These are phyloP conservation scores for Oreochromis spilurus DNA, from an alignment of 2,113 vertebrate genomes.

Conservation along the genomic window DNA sequence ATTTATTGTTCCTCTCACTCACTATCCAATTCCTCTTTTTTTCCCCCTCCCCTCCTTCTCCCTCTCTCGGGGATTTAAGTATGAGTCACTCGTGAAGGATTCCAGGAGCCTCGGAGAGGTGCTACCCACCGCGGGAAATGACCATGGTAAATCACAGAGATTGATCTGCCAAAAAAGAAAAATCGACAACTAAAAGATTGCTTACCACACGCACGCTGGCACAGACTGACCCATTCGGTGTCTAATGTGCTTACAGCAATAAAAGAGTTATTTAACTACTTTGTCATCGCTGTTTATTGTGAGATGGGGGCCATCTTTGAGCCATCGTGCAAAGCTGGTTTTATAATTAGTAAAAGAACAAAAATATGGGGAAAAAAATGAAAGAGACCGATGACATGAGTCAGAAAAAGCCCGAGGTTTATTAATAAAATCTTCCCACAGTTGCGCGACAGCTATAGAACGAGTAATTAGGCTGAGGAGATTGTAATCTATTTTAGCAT, in stretches of 20 bases:
- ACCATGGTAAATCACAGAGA: constrained; percentile 26
- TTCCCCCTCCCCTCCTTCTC: accelerated
- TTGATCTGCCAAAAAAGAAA: constrained; percentile 7
- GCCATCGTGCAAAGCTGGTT: not conserved
- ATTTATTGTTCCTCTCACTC: constrained; percentile 14
- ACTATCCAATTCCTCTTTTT: not conserved
- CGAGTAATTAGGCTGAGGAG: constrained; percentile 52
- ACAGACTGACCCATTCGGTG: not conserved
- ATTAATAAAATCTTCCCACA: constrained; percentile 36
- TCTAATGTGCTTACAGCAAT: not conserved
- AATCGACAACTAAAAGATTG: constrained; percentile 19
- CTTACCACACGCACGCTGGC: not conserved
- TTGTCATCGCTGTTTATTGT: not conserved
- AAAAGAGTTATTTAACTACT: not conserved
- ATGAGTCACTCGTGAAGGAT: constrained; percentile 42
- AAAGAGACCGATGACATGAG: not conserved
- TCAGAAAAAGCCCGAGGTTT: not conserved
- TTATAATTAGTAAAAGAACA: not conserved
- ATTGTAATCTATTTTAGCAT: constrained; percentile 60
- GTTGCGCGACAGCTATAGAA: constrained; percentile 27
- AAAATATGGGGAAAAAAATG: accelerated
- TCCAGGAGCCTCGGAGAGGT: constrained; percentile 12
- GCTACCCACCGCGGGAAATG: constrained; percentile 6
- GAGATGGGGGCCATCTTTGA: not conserved
- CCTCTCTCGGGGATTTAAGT: constrained; percentile 3